Base-by-base conservation (phyloP, 2,888 invertebrate genomes). In the Archips crataeganus region DNA sequence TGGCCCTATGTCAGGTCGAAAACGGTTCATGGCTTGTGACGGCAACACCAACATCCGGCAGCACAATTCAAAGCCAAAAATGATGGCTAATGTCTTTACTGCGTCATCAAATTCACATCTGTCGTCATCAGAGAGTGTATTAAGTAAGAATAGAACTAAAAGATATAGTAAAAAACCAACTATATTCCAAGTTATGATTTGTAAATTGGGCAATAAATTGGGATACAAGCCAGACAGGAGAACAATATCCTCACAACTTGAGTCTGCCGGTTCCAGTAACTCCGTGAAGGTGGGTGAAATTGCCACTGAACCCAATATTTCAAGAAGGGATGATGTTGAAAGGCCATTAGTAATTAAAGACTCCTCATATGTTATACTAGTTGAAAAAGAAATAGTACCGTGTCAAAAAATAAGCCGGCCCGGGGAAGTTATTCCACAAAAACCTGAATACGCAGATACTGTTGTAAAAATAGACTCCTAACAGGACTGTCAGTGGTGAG, bases 41-140 rank as follows among this genome's bases (percentile, higher is more conserved):
- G 60, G 34, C 34, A 51, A 34, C 8, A 65, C 49, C 11, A 49
- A 49, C 54, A 60, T 60, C 36, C 60, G 60, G 8, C 36, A 57
- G 4, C 11, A 32, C 57, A 57, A 32, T 57, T 32, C 57, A 23
- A 57, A 57, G 11, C 57, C 57, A 11, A 57, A 57, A 79, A 85
- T 88, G 42, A 79, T 80, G 8, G 87, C 89, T 32, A 85, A 87
- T 51, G 75, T 81, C 62, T 75, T 89, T 42, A 85, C 84, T 9
- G 81, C 77, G 69, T 57, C 57, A 57, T 86, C 88, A 2, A 74
- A 72, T 6, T 88, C 87, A 11, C 78, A 81, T 39, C 39, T 79
- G 34, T 82, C 85, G 3, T 84, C 84, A 8, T 64, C 77, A 34
- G 77, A 79, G 54, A 87, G 82, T 70, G 75, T 78, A 32, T 36